Conservation (phyloP, 1,140 invertebrate genomes). For the Bombus confusus region DNA sequence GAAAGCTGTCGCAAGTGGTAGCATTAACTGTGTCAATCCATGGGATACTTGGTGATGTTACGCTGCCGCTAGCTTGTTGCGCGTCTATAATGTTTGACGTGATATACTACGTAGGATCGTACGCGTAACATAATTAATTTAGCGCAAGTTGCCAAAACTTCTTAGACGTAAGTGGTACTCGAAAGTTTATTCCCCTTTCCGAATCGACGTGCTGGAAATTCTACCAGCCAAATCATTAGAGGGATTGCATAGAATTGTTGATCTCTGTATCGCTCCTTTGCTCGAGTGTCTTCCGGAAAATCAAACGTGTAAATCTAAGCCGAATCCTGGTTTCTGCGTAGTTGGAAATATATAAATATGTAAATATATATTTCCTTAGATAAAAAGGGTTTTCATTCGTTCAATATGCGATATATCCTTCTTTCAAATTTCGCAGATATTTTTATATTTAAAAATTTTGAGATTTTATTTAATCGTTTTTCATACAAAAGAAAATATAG, state of each 20-base stretch:
- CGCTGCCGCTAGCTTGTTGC: background rate
- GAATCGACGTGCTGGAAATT: background rate
- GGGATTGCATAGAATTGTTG: background rate
- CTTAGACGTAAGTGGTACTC: constrained; percentile 12
- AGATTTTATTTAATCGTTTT: no score
- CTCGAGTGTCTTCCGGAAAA: background rate
- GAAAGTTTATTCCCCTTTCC: background rate
- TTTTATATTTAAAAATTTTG: no score
- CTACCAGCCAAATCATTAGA: background rate
- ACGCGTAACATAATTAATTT: constrained; percentile 22
- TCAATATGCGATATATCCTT: no score
- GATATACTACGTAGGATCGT: no score
- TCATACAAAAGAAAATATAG: no score
- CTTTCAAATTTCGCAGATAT: no score
- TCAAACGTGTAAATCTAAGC: background rate
- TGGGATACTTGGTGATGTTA: constrained; percentile 3
- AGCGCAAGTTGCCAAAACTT: constrained; percentile 1
- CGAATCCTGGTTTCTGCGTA: background rate
- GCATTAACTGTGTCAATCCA: background rate
- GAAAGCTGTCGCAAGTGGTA: background rate
- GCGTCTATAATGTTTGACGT: background rate
- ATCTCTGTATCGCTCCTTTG: no score
- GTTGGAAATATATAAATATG: no score
- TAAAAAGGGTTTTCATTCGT: no score
- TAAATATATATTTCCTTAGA: no score